phyloP scores from a whole-genome alignment of 2,888 invertebrate species.

The Caenorhabditis parvicauda region DNA sequence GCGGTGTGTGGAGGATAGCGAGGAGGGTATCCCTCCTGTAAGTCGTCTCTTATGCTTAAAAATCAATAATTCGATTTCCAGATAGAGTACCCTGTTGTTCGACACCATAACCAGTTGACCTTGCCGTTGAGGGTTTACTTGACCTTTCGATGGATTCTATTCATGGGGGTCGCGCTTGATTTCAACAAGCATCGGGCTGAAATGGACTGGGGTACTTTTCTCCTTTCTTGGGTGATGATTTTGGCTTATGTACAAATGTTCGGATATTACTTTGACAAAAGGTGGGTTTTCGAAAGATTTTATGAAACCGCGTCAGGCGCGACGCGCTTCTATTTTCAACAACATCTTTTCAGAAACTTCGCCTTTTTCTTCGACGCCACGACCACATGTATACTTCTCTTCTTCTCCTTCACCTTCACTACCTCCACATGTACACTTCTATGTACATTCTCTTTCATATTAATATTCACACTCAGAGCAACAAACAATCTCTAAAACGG shows the following conservation, averaged over 20 bases:
- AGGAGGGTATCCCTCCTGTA: conserved; percentile 76
- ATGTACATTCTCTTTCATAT: too few relatives aligned
- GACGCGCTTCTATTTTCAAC: too few relatives aligned
- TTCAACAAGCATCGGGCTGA: conserved; percentile 9
- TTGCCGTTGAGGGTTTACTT: conserved; percentile 48
- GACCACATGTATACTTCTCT: too few relatives aligned
- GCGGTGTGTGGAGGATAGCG: conserved; percentile 74
- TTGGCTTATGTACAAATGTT: conserved; percentile 16
- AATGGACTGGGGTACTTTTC: conserved; percentile 3
- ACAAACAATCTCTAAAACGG: too few relatives aligned
- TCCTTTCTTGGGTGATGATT: conserved; percentile 3
- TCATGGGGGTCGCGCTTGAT: conserved; percentile 22
- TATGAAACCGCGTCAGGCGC: too few relatives aligned
- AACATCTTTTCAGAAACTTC: too few relatives aligned
- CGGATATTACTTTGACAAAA: conserved; percentile 28
- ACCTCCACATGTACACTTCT: too few relatives aligned
- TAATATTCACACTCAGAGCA: too few relatives aligned
- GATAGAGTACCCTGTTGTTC: conserved; percentile 4
- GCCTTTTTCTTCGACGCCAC: too few relatives aligned
- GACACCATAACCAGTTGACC: conserved; percentile 48
- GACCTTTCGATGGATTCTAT: conserved; percentile 37
- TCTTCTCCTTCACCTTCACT: too few relatives aligned
- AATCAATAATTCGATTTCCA: not conserved
- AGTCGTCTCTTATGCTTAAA: not conserved
- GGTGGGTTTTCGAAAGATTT: too few relatives aligned